Evolutionary conservation across 2,113 vertebrate species (phyloP), one percentile per base, ranked within the genome.

Genomic region (Forbesichthys papilliferus): DNA sequence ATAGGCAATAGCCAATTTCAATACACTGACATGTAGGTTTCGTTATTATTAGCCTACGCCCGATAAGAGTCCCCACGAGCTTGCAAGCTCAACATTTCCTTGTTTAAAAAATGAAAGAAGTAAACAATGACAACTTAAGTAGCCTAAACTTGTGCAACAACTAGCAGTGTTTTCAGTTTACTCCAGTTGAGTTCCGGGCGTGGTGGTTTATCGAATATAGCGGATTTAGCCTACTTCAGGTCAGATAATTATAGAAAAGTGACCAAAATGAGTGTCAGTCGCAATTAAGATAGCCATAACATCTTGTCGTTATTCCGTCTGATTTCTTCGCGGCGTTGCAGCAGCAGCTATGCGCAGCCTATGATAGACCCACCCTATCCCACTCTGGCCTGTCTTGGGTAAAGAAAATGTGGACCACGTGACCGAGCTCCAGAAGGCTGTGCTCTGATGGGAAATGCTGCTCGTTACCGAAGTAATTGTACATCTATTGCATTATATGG

Each of bases 151-250:
- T 61, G 57, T 62, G 74, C 59, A 84, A 84, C 71, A 88, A 80
- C 65, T 83, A 55, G 51, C 11, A 47, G 11, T 18, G 16, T 5
- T 6, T 11, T 20, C 11, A 79, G 61, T 68, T 78, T 55, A 64
- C 60, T 72, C 65, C 78, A 27, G 27, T 60, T 7, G 36, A 27
- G 73, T 75, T 87, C 79, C 84, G 90, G 91, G 85, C 82, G 89
- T 90, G 92, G 88, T 88, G 76, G 72, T 59, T 27, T 34, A 56
- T 62, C 61, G 84, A 86, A 88, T 85, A 90, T 90, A 87, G 87
- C 86, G 82, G 82, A 90, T 84, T 87, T 64, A 82, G 77, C 82
- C 78, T 70, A 66, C 74, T 72, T 48, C 53, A 42, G 27, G 27
- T 27, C 27, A 27, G 27, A 60, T 61, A 71, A 27, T 9, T n/a